Evolutionary conservation across 2,888 invertebrate species (phyloP).

Genomic region (Entomobrya proxima): DNA sequence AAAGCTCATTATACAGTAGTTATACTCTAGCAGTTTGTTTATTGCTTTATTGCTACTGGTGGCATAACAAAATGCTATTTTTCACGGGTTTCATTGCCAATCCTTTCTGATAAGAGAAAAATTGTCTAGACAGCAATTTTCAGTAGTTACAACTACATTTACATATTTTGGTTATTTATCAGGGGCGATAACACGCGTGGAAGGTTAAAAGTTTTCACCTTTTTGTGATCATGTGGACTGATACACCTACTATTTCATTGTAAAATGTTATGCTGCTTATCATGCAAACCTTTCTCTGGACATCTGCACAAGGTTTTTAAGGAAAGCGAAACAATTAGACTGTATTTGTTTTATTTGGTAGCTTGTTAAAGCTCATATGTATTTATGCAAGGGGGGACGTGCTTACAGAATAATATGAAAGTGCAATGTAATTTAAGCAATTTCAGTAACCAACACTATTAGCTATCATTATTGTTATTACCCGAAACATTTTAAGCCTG

Average conservation of each 20-base stretch:
- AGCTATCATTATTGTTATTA: conserved; percentile 30
- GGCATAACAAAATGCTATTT: not conserved
- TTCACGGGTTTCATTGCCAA: not conserved
- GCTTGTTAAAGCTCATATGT: no score
- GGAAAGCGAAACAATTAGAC: not conserved
- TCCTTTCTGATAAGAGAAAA: not conserved
- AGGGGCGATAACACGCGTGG: not conserved
- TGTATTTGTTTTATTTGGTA: not conserved
- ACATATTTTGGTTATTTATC: not conserved
- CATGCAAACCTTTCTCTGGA: no score
- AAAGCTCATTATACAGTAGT: conserved; percentile 2
- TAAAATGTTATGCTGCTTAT: no score
- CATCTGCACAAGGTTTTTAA: no score
- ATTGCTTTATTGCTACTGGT: conserved; percentile 13
- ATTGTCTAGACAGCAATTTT: not conserved
- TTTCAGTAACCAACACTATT: conserved; percentile 35
- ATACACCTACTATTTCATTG: no score
- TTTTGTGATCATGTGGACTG: not conserved
- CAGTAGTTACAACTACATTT: not conserved
- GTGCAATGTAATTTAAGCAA: conserved; percentile 49
- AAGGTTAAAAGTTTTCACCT: not conserved
- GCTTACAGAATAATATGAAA: conserved; percentile 9
- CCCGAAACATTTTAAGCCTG: not conserved
- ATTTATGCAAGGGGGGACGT: not conserved
- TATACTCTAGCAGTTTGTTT: not conserved